phyloP scores from a whole-genome alignment of 2,797 vertebrate species.

The Lepidocolaptes lacrymiger region DNA sequence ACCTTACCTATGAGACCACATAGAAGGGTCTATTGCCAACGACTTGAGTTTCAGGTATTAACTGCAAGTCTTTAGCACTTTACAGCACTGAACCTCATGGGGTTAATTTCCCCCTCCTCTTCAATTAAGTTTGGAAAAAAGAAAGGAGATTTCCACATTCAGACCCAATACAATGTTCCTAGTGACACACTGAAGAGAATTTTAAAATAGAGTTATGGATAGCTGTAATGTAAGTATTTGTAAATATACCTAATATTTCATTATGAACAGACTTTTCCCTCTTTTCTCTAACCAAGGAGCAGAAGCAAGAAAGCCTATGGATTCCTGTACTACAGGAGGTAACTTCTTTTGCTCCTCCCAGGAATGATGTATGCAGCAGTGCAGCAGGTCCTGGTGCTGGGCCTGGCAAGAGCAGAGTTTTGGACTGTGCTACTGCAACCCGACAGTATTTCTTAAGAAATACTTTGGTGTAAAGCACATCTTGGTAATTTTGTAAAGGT shows the following conservation, averaged over 20 bases:
- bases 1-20: background rate
- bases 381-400: too few relatives aligned
- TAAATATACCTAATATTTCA: background rate
- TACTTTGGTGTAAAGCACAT: background rate
- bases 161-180: background rate
- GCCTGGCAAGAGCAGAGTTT: rapidly evolving
- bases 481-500: background rate
- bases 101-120: background rate
- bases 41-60: background rate
- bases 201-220: background rate
- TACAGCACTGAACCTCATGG: background rate
- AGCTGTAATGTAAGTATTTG: background rate
- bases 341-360: background rate
- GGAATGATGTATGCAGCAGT: background rate
- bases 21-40: background rate
- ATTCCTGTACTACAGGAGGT: background rate
- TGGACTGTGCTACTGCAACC: background rate
- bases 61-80: background rate
- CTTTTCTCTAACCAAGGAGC: background rate
- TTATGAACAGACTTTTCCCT: background rate
- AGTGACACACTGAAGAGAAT: background rate
- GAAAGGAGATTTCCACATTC: background rate
- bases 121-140: background rate
- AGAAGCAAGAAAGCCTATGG: background rate
- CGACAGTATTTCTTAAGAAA: background rate